Conservation (phyloP, 2,888 invertebrate genomes). For the Chrysotoxum bicinctum region DNA sequence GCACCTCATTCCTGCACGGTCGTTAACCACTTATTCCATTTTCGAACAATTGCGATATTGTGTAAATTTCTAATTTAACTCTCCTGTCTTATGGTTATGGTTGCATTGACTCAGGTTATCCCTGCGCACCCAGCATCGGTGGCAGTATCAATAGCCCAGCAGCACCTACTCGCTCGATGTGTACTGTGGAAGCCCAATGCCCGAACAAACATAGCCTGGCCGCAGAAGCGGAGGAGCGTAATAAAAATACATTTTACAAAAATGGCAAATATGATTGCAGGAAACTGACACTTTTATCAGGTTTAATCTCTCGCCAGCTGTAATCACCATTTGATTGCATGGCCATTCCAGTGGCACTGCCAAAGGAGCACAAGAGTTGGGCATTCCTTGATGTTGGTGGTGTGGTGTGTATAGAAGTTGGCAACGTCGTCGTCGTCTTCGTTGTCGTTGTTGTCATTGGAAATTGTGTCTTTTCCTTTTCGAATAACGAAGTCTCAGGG, state of each 20-base stretch:
- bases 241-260: slow-evolving; percentile 72
- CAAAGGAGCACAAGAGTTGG: slow-evolving; percentile 64
- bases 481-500: slow-evolving; percentile 34
- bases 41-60: slow-evolving; percentile 75
- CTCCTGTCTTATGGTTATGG: slow-evolving; percentile 27
- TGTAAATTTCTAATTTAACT: slow-evolving; percentile 72
- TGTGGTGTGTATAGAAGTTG: slow-evolving; percentile 1
- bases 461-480: slow-evolving; percentile 56
- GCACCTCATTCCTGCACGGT: slow-evolving; percentile 71
- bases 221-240: slow-evolving; percentile 34
- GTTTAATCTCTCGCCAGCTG: slow-evolving; percentile 68
- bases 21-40: slow-evolving; percentile 78
- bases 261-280: slow-evolving; percentile 73
- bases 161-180: slow-evolving; percentile 17
- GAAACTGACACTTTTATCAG: slow-evolving; percentile 73
- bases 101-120: slow-evolving; percentile 7
- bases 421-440: slow-evolving; percentile 27
- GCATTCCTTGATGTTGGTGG: slow-evolving; percentile 51
- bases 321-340: slow-evolving; percentile 73
- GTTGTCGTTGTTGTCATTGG: slow-evolving; percentile 39
- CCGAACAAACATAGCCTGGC: neutral
- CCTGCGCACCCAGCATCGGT: neutral
- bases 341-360: slow-evolving; percentile 58
- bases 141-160: slow-evolving; percentile 3
- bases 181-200: neutral